These are phyloP conservation scores for Brachypteracias leptosomus DNA, from an alignment of 2,113 vertebrate species.

Conservation along the genomic window DNA sequence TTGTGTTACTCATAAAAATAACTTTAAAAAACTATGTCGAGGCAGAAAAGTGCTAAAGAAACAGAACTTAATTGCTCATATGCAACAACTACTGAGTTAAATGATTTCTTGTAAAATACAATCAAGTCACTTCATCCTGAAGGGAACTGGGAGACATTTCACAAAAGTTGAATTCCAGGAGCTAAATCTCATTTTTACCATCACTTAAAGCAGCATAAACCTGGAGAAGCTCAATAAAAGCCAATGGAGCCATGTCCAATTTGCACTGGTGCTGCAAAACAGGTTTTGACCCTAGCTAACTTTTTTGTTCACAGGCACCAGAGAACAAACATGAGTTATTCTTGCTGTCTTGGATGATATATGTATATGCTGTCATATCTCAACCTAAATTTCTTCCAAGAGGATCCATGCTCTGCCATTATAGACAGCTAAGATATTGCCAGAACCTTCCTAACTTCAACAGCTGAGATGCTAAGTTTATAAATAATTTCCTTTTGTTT, in stretches of 20 bases:
- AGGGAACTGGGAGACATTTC: background rate
- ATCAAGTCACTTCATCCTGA: constrained; percentile 1
- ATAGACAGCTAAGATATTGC: background rate
- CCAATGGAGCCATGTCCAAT: background rate
- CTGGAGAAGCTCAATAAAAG: background rate
- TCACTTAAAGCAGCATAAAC: background rate
- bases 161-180: background rate
- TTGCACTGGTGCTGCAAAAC: background rate
- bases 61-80: background rate
- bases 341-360: background rate
- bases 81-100: background rate
- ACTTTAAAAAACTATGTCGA: background rate
- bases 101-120: background rate
- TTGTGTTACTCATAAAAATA: background rate
- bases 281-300: background rate
- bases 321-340: background rate
- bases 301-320: background rate
- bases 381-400: background rate
- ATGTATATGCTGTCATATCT: background rate
- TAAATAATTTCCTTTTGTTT: background rate
- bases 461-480: background rate
- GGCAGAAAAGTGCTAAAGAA: background rate
- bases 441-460: background rate
- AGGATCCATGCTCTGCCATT: background rate
- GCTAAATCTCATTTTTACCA: background rate